Percentiles rank a stretch among this genome's conserved stretches.
These are phyloP conservation scores for Rhogogaster chlorosoma DNA, from an alignment of 2,888 invertebrate species.

Conservation along the genomic window DNA sequence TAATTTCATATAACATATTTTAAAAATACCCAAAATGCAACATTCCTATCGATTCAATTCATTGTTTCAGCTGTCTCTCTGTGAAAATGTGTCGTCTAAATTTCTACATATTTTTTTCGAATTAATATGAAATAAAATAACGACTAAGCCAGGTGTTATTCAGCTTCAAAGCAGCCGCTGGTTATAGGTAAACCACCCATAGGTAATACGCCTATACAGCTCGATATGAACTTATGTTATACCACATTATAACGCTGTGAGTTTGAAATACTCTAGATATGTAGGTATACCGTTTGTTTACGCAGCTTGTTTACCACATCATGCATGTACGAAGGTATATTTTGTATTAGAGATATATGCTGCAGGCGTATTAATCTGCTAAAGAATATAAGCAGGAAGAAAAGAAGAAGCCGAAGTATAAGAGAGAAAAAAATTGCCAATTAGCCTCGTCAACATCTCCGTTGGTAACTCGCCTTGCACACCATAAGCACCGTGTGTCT, in stretches of 20 bases:
- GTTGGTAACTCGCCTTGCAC: background rate
- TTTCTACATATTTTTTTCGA: background rate
- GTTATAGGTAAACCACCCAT: background rate
- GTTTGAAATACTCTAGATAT: background rate
- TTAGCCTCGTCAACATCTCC: background rate
- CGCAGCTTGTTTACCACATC: background rate
- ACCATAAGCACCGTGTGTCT: background rate
- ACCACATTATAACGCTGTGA: background rate
- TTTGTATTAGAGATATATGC: background rate
- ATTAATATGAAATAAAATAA: slow-evolving; percentile 1
- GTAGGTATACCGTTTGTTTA: slow-evolving; percentile 31
- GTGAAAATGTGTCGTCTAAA: too few species aligned
- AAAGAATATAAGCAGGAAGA: background rate
- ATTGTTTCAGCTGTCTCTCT: background rate
- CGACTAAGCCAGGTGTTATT: background rate
- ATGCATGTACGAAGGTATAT: background rate
- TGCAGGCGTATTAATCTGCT: background rate
- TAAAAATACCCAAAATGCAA: too few species aligned
- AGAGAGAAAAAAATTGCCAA: background rate
- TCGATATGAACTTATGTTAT: background rate
- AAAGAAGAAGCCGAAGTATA: background rate
- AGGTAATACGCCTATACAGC: background rate
- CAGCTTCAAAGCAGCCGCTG: slow-evolving; percentile 7
- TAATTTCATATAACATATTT: too few species aligned
- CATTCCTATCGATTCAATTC: background rate